Percentiles rank a stretch among this genome's conserved stretches.
Evolutionary conservation across 1,140 invertebrate genomes (phyloP).

Genomic region (Cyphomyrmex costatus): DNA sequence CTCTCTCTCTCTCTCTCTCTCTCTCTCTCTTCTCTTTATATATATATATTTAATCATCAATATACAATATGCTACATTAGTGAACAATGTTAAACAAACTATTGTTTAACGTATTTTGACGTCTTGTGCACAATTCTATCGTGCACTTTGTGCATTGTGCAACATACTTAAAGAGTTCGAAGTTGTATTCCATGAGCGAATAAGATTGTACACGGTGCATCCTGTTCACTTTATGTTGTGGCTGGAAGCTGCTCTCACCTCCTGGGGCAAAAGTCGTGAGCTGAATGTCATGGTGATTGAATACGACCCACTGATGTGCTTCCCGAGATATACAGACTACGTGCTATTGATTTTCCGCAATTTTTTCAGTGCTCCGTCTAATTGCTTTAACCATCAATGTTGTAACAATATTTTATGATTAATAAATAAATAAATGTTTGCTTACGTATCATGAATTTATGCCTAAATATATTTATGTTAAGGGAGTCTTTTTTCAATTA

Average conservation of each 20-base stretch:
- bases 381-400: slow-evolving; percentile 8
- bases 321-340: slow-evolving; percentile 60
- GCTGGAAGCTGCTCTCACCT: slow-evolving; percentile 83
- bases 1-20: too few species aligned
- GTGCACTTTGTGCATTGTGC: slow-evolving; percentile 69
- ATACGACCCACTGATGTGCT: slow-evolving; percentile 80
- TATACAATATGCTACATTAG: slow-evolving; percentile 12
- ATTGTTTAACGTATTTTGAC: background rate
- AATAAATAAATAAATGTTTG: background rate
- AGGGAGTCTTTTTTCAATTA: background rate
- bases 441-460: background rate
- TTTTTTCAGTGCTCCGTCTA: background rate
- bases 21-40: too few species aligned
- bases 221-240: slow-evolving; percentile 74
- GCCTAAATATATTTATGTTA: background rate
- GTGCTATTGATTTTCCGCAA: slow-evolving; percentile 46
- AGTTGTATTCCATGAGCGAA: slow-evolving; percentile 51
- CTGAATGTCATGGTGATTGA: slow-evolving; percentile 84
- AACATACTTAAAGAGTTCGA: slow-evolving; percentile 57
- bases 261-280: slow-evolving; percentile 84
- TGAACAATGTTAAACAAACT: background rate
- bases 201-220: slow-evolving; percentile 73
- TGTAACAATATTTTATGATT: background rate
- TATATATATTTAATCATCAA: too few species aligned
- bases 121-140: slow-evolving; percentile 59